Base-by-base conservation (phyloP, 2,797 vertebrate species). In the Knipowitschia caucasica region DNA sequence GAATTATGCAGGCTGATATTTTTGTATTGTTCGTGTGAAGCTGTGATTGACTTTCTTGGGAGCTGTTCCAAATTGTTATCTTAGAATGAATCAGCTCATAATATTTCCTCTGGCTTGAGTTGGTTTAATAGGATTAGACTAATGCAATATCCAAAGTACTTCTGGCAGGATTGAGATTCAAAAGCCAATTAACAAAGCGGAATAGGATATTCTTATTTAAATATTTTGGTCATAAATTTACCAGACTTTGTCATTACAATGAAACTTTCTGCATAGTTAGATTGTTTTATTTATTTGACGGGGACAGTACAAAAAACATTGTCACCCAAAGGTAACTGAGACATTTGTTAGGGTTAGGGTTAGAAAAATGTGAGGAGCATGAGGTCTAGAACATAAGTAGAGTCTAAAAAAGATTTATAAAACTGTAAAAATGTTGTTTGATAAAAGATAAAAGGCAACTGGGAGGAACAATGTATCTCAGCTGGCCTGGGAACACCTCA, bases 101-200 rank as follows among this genome's bases (percentile, higher is more conserved):
- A 15, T 62, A 64, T 63, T 50, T 53, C 49, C 29, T 44, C 25
- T 73, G 64, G 78, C 70, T 75, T 56, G 46, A 38, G 40, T 56
- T 4, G 30, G 6, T 40, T 53, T 86, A 86, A 89, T 79, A 75
- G 77, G 83, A 89, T 88, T 86, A 82, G 58, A 70, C 70, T 84
- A 85, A 87, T 82, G 77, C 33, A 87, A 76, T 81, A 78, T 83
- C 69, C 72, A 64, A 55, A 75, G 68, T 44, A 65, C 71, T 67
- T 71, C 75, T 75, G 75, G 77, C 62, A 67, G 42, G 15, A 52
- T 67, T 55, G 60, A 70, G 74, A 78, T 69, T 68, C 67, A 76
- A 67, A 67, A 76, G 64, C 76, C 85, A 79, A 88, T 81, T 86
- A 82, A 83, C 75, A 59, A 62, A 52, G 31, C 51, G 56, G 56